Percentiles rank a stretch among this genome's conserved stretches.
phyloP scores from a whole-genome alignment of 2,797 vertebrate species.

The Brachymystax lenok region DNA sequence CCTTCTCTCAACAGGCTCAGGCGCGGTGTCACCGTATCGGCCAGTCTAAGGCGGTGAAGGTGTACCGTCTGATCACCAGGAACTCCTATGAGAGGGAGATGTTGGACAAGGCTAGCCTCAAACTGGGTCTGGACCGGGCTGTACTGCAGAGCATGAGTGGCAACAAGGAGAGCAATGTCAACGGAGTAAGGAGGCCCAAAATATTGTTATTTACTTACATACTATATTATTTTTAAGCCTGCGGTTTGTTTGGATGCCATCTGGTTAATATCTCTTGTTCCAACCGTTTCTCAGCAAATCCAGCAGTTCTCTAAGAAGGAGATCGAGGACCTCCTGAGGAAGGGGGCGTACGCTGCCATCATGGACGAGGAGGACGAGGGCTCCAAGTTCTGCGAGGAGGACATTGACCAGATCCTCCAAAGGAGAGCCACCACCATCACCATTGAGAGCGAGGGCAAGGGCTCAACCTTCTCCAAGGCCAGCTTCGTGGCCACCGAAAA shows the following conservation, averaged over 20 bases:
- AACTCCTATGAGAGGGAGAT: conserved; percentile 97
- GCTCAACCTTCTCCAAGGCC: conserved; percentile 90
- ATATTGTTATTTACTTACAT: not conserved
- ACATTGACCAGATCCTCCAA: conserved; percentile 95
- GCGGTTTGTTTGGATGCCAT: not conserved
- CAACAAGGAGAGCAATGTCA: conserved; percentile 85
- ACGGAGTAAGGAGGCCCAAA: conserved; percentile 77
- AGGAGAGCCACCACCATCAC: conserved; percentile 94
- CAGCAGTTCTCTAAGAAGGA: conserved; percentile 98
- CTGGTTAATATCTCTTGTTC: not conserved
- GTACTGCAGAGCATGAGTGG: conserved; percentile 97
- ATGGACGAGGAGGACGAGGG: conserved; percentile 98
- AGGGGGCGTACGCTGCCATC: conserved; percentile 95
- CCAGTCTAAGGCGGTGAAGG: conserved; percentile 95
- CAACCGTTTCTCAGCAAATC: conserved; percentile 66
- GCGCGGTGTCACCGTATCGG: conserved; percentile 95
- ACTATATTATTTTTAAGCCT: not conserved
- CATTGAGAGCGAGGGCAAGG: conserved; percentile 94
- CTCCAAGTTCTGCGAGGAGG: conserved; percentile 96
- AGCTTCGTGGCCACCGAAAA: conserved; percentile 96
- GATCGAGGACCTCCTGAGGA: conserved; percentile 92
- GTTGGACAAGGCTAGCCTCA: conserved; percentile 97
- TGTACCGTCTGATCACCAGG: conserved; percentile 93
- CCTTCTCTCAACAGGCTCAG: conserved; percentile 78
- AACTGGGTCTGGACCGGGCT: conserved; percentile 91